A percentile compares a stretch with the other conserved stretches of the same genome.
Evolutionary conservation across 2,888 invertebrate species (phyloP).

Genomic region (Abrostola triplasia): DNA sequence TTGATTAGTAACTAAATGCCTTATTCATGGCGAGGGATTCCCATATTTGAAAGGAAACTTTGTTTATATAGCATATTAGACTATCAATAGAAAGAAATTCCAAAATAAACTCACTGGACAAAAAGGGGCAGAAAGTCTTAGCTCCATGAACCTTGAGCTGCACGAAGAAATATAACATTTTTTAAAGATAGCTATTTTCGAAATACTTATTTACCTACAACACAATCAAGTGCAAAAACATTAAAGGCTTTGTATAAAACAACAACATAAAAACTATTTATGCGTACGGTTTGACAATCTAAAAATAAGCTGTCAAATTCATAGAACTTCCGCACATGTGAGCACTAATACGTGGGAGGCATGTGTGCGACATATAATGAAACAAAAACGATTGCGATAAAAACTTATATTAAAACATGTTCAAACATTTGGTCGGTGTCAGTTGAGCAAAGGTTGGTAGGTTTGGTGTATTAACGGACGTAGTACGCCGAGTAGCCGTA

Average conservation of each 20-base stretch:
- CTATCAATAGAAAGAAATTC: too few species aligned
- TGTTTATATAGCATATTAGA: too few species aligned
- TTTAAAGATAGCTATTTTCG: too few species aligned
- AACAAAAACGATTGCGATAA: slow-evolving; percentile 62
- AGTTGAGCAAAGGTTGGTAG: slow-evolving; percentile 47
- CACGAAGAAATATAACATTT: too few species aligned
- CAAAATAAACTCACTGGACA: too few species aligned
- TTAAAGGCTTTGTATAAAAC: not conserved
- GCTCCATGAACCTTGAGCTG: too few species aligned
- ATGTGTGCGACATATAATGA: slow-evolving; percentile 43
- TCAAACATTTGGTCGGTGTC: slow-evolving; percentile 67
- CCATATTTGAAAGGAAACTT: too few species aligned
- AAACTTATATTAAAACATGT: slow-evolving; percentile 71
- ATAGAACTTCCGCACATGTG: slow-evolving; percentile 10
- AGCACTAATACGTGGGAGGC: slow-evolving; percentile 22
- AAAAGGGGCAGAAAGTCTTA: too few species aligned
- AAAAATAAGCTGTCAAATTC: slow-evolving; percentile 18
- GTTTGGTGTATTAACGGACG: slow-evolving; percentile 55
- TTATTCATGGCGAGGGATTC: too few species aligned
- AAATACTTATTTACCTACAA: too few species aligned
- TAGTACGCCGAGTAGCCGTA: slow-evolving; percentile 77
- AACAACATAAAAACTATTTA: slow-evolving; percentile 25
- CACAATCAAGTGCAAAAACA: too few species aligned
- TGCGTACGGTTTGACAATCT: slow-evolving; percentile 18
- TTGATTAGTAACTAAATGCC: too few species aligned